Evolutionary conservation across 2,797 vertebrate species (phyloP).

Genomic region (Trematomus bernacchii): DNA sequence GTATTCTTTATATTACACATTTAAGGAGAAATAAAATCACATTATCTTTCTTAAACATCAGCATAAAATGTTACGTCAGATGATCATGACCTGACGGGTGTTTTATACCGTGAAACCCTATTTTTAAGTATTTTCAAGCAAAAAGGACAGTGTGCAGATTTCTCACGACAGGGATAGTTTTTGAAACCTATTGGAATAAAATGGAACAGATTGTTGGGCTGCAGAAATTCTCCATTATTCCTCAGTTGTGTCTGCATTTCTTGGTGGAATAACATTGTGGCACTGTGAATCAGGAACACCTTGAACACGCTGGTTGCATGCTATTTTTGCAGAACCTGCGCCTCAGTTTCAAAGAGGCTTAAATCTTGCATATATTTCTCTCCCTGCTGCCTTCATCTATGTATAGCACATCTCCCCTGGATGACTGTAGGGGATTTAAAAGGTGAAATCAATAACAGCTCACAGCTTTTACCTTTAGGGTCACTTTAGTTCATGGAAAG

Average conservation of each 20-base stretch:
- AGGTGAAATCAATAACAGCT: slow-evolving; percentile 54
- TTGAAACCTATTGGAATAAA: slow-evolving; percentile 3
- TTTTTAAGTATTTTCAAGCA: not conserved
- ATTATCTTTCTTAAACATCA: not conserved
- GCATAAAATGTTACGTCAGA: not conserved
- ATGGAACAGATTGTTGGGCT: slow-evolving; percentile 25
- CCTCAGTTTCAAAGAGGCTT: slow-evolving; percentile 50
- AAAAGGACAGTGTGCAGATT: no score
- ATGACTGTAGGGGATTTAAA: slow-evolving; percentile 49
- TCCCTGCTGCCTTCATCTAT: slow-evolving; percentile 24
- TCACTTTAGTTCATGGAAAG: slow-evolving; percentile 34
- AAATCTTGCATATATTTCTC: slow-evolving; percentile 31
- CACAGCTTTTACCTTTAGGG: slow-evolving; percentile 27
- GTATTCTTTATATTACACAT: not conserved
- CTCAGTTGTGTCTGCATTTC: not conserved
- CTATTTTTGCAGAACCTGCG: slow-evolving; percentile 26
- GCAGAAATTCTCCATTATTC: not conserved
- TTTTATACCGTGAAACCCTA: not conserved
- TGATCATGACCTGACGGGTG: not conserved
- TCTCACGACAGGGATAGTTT: not conserved
- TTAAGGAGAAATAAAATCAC: not conserved
- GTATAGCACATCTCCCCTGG: slow-evolving; percentile 25
- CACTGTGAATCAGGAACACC: slow-evolving; percentile 9
- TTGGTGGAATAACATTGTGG: slow-evolving; percentile 20
- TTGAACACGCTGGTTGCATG: slow-evolving; percentile 7